These are phyloP conservation scores for Leptestheria dahalacensis DNA, from an alignment of 1,140 invertebrate genomes.

Conservation along the genomic window DNA sequence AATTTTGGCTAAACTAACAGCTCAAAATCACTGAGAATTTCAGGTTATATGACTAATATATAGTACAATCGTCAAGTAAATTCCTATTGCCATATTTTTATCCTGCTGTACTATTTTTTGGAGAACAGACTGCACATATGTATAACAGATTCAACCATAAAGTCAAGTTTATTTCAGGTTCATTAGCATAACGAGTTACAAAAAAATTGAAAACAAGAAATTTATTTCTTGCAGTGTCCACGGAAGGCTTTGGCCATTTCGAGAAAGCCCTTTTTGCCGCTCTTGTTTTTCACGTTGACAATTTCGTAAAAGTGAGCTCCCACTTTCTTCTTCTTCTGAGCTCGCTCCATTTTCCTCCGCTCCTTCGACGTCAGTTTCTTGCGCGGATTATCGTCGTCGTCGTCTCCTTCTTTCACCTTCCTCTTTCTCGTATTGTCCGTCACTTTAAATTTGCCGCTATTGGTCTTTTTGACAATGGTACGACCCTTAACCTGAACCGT, in stretches of 20 bases:
- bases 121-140: no score
- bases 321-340: slow-evolving; percentile 64
- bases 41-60: no score
- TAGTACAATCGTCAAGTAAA: no score
- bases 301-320: slow-evolving; percentile 87
- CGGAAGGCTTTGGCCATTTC: slow-evolving; percentile 19
- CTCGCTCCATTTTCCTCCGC: slow-evolving; percentile 52
- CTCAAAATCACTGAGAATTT: no score
- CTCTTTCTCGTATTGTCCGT: slow-evolving; percentile 24
- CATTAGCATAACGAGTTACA: not conserved
- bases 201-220: not conserved
- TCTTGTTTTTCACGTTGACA: slow-evolving; percentile 82
- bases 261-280: slow-evolving; percentile 29
- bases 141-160: no score
- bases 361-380: slow-evolving; percentile 51
- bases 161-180: no score
- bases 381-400: slow-evolving; percentile 7
- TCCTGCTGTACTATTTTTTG: no score
- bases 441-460: slow-evolving; percentile 23
- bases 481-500: slow-evolving; percentile 7
- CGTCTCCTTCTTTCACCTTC: slow-evolving; percentile 21
- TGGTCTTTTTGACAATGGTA: slow-evolving; percentile 7
- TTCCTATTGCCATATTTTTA: no score
- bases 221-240: slow-evolving; percentile 20
- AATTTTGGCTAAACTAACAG: no score